phyloP scores from a whole-genome alignment of 2,113 vertebrate species.

The Grammomys dolichurus region DNA sequence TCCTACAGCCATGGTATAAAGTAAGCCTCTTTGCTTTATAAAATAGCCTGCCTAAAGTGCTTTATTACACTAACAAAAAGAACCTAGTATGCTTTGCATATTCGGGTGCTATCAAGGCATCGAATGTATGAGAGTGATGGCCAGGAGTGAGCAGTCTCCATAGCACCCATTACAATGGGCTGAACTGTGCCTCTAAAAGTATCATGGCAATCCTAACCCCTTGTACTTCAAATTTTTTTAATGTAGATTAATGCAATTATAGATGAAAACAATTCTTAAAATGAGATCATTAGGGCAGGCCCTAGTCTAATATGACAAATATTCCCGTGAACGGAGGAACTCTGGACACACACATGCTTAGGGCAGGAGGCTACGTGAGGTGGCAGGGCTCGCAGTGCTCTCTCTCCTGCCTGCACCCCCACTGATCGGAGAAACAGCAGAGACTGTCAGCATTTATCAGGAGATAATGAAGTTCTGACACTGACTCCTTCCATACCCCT shows the following conservation, averaged over 20 bases:
- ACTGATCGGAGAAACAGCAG: not conserved
- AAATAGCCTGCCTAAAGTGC: not conserved
- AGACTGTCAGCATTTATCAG: not conserved
- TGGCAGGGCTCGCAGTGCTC: not conserved
- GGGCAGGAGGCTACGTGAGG: not conserved
- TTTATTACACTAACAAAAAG: not conserved
- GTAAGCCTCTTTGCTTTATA: not conserved
- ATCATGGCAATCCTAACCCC: not conserved
- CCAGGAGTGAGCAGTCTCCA: not conserved
- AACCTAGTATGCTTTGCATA: not conserved
- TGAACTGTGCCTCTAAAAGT: not conserved
- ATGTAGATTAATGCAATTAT: not conserved
- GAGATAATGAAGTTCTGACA: not conserved
- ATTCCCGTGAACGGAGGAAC: not conserved
- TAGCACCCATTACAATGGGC: not conserved
- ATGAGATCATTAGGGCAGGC: not conserved
- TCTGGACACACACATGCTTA: not conserved
- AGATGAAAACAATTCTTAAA: not conserved
- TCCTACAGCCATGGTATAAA: not conserved
- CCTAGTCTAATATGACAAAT: not conserved
- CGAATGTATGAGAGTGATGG: not conserved
- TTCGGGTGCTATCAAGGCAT: not conserved
- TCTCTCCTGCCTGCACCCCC: not conserved
- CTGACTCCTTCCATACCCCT: not conserved
- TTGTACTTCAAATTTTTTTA: not conserved